Evolutionary conservation across 2,888 invertebrate genomes (phyloP), one percentile per base, ranked within the genome.

Genomic region (Masnerella sp.): DNA sequence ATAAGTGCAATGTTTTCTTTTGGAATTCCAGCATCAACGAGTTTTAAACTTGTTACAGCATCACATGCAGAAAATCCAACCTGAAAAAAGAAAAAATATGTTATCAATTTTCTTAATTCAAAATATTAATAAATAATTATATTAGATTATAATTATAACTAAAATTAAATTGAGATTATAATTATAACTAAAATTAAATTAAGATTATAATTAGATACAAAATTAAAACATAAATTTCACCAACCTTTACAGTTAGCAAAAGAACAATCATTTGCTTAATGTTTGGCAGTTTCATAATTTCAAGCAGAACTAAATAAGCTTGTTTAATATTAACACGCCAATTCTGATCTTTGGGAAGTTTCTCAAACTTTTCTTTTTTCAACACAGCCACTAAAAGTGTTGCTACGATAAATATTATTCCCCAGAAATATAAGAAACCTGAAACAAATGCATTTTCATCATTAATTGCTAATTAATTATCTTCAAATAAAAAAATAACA

Each of bases 371-470:
- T 59, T 98, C 98, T 75, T 90, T 91, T 87, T 99, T 99, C n/a
- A 97, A 90, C 9, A 98, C 71, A 30, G 95, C 94, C 45, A 99
- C 93, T 1, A 98, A 83, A 0, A 97, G 96, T 0, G 99, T 99
- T 0, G 95, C 93, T 1, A 94, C 85, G 49, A 99, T 90, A 86
- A 99, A 99, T 1, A 95, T 90, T 88, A 96, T 91, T 3, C 97
- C 97, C 98, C 99, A 99, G 86, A 98, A 97, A 85, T 93, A 93
- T 11, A 99, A 90, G 88, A 98, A 99, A 78, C 95, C 95, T 90
- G 88, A n/a, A n/a, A n/a, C n/a, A n/a, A n/a, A n/a, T n/a, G n/a
- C n/a, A n/a, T n/a, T n/a, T n/a, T n/a, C n/a, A n/a, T n/a, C n/a
- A n/a, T n/a, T n/a, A n/a, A n/a, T n/a, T n/a, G n/a, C n/a, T n/a